phyloP scores from a whole-genome alignment of 1,140 invertebrate genomes.

The Odontomachus brunneus region DNA sequence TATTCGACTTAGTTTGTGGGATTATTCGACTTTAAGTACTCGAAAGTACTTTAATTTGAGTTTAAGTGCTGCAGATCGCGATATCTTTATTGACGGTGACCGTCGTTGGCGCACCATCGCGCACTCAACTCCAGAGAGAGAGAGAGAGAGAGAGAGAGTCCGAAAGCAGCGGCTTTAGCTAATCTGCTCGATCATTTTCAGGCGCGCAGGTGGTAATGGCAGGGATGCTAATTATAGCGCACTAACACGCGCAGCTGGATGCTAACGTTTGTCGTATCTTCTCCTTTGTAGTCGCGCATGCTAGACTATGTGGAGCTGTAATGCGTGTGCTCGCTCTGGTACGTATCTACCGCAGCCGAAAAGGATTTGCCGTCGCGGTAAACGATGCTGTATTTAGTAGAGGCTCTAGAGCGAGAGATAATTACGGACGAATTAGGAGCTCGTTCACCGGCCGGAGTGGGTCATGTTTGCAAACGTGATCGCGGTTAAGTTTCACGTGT shows the following conservation, averaged over 20 bases:
- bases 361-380: slow-evolving; percentile 1
- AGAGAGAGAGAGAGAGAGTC: slow-evolving; percentile 1
- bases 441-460: not conserved
- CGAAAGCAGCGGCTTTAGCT: slow-evolving; percentile 11
- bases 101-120: not conserved
- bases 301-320: slow-evolving; percentile 9
- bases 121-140: not conserved
- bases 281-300: not conserved
- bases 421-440: slow-evolving; percentile 37
- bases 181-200: slow-evolving; percentile 53
- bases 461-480: not conserved
- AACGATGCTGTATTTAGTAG: slow-evolving; percentile 12
- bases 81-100: slow-evolving; percentile 52
- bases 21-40: not conserved
- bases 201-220: slow-evolving; percentile 66
- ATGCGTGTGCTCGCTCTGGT: not conserved
- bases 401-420: slow-evolving; percentile 10
- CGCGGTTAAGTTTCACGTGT: slow-evolving; percentile 4
- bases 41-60: slow-evolving; percentile 46
- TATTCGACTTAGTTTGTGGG: not conserved
- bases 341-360: not conserved
- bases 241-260: slow-evolving; percentile 37
- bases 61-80: slow-evolving; percentile 31
- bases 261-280: slow-evolving; percentile 24
- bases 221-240: slow-evolving; percentile 65